Conservation (phyloP, 2,888 invertebrate species). For the Blera fallax region DNA sequence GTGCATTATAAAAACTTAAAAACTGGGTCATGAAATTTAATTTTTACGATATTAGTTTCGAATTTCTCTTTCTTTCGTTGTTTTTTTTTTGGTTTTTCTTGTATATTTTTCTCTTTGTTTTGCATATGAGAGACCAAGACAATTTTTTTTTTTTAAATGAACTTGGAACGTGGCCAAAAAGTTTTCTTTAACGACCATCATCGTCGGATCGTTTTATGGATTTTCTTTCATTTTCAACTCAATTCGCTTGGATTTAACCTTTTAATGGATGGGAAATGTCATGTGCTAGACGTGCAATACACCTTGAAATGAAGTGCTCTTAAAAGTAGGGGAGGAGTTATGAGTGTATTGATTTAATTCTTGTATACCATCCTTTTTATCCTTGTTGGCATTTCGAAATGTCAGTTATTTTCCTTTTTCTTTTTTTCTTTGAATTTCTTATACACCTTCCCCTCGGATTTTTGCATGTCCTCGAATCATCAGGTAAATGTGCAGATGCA, state of each 20-base stretch:
- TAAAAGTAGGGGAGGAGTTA: background rate
- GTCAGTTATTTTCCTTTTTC: background rate
- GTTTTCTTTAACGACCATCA: background rate
- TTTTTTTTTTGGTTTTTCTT: background rate
- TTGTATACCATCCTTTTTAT: background rate
- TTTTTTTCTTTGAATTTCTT: background rate
- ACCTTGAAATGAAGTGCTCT: constrained; percentile 19
- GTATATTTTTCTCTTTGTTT: background rate
- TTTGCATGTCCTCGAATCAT: background rate
- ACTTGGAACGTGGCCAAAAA: constrained; percentile 38
- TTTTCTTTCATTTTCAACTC: background rate
- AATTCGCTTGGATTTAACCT: background rate
- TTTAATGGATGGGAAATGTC: constrained; percentile 1
- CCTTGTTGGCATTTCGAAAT: constrained; percentile 15
- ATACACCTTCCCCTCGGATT: background rate
- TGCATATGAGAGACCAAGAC: constrained; percentile 12
- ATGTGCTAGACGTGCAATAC: constrained; percentile 1
- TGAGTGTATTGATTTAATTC: constrained; percentile 28
- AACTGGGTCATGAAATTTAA: constrained; percentile 46
- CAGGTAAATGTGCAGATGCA: constrained; percentile 13
- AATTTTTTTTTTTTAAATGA: background rate
- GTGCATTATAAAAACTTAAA: constrained; percentile 22
- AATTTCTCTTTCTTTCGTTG: constrained; percentile 25
- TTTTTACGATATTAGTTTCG: constrained; percentile 31
- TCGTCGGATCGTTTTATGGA: background rate